Evolutionary conservation across 2,797 vertebrate genomes (phyloP), one percentile per base, ranked within the genome.

Genomic region (Clarias fuscus): DNA sequence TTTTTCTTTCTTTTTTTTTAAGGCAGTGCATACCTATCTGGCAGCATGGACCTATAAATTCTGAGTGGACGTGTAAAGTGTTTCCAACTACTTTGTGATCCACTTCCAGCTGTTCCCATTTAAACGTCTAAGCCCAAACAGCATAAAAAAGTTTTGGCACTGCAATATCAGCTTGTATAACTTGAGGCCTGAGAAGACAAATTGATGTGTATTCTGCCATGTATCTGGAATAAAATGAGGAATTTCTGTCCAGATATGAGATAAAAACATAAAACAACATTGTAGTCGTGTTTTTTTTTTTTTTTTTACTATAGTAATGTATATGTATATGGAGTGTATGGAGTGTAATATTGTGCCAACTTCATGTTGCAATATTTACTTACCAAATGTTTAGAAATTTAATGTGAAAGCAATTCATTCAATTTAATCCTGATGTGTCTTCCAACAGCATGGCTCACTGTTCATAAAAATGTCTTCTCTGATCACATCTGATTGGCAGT

Each of bases 401-500:
- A 94, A 91, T 88, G 87, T 92, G 92, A 94, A 94, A 92, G 88
- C 92, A 94, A 94, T 95, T 93, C 93, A 93, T 90, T 90, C 90
- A 92, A 90, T 93, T 92, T 90, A 92, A 93, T 93, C 90, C 86
- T 67, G 37, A 85, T 86, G 83, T 91, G 91, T 94, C 93, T 94
- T 92, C 89, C 89, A 91, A 90, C 18, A 86, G 92, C 91, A 88
- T 92, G 91, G 88, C 91, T 89, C 88, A 77, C 88, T 73, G 87
- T 95, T 94, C 90, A 93, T 94, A 94, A 94, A 95, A 93, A 91
- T 85, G 93, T 94, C 92, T 86, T 85, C 88, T 92, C 88, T 65
- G 88, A 93, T 95, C 87, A 62, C 86, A 93, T 95, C 92, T 91
- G 89, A 91, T 53, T 53, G 89, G 90, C 92, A 91, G 91, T 89